A percentile compares a stretch with the other conserved stretches of the same genome.
These are phyloP conservation scores for Microctenopoma lineatum DNA, from an alignment of 2,797 vertebrate species.

Conservation along the genomic window DNA sequence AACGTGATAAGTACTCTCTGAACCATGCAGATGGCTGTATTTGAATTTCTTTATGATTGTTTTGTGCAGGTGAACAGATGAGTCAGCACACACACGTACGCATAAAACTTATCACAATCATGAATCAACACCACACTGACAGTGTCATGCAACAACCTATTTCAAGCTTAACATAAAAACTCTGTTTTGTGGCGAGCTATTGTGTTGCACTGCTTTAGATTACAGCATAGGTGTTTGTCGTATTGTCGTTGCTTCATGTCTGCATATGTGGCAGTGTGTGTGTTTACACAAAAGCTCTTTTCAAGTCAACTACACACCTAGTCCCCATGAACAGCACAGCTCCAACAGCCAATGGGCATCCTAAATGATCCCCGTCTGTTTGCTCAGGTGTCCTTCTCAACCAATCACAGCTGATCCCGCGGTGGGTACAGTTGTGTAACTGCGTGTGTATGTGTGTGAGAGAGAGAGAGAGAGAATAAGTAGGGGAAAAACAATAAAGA, in stretches of 20 bases:
- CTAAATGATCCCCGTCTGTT: slow-evolving; percentile 36
- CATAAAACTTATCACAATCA: background rate
- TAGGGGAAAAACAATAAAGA: background rate
- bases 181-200: slow-evolving; percentile 11
- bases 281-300: slow-evolving; percentile 68
- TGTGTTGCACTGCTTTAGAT: slow-evolving; percentile 13
- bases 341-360: slow-evolving; percentile 62
- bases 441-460: background rate
- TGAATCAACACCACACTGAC: background rate
- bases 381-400: slow-evolving; percentile 71
- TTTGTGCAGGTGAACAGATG: slow-evolving; percentile 4
- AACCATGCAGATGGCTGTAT: background rate
- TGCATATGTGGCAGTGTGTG: slow-evolving; percentile 32
- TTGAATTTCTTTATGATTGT: slow-evolving; percentile 19
- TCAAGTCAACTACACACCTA: slow-evolving; percentile 47
- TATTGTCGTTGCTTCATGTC: background rate
- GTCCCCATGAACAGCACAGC: slow-evolving; percentile 43
- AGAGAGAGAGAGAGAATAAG: background rate
- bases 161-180: background rate
- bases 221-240: slow-evolving; percentile 16
- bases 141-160: background rate
- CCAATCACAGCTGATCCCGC: slow-evolving; percentile 54
- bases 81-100: slow-evolving; percentile 1
- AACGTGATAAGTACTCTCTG: slow-evolving; percentile 20
- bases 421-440: slow-evolving; percentile 20